Evolutionary conservation across 1,140 invertebrate genomes (phyloP).

Genomic region (Aricia agestis): DNA sequence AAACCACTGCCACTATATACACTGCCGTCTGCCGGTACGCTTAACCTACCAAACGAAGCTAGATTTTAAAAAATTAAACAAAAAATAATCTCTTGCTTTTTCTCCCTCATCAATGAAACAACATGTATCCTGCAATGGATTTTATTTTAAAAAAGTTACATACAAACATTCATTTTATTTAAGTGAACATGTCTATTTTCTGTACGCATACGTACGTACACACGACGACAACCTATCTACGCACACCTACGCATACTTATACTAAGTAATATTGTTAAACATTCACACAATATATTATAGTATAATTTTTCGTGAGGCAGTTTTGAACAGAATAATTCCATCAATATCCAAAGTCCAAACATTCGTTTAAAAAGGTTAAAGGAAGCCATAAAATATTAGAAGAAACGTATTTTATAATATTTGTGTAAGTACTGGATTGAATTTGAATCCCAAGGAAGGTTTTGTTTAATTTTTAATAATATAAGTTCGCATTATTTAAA

Average conservation of each 20-base stretch:
- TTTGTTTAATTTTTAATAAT: too few relatives aligned
- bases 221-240: constrained; percentile 43
- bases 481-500: too few relatives aligned
- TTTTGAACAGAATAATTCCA: constrained; percentile 3
- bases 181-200: constrained; percentile 45
- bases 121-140: constrained; percentile 34
- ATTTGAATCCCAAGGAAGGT: too few relatives aligned
- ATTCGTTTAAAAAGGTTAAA: not conserved
- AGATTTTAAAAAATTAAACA: too few relatives aligned
- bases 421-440: too few relatives aligned
- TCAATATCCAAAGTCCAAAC: not conserved
- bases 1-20: too few relatives aligned
- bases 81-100: too few relatives aligned
- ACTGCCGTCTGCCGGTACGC: too few relatives aligned
- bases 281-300: constrained; percentile 22
- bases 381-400: too few relatives aligned
- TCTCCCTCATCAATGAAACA: not conserved
- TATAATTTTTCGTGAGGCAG: constrained; percentile 13
- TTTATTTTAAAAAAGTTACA: constrained; percentile 70
- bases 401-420: too few relatives aligned
- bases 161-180: constrained; percentile 67
- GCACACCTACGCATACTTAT: constrained; percentile 39
- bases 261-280: constrained; percentile 20
- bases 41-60: too few relatives aligned
- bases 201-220: constrained; percentile 24